A percentile compares a stretch with the other conserved stretches of the same genome.
Evolutionary conservation across 2,797 vertebrate species (phyloP).

Genomic region (Pipistrellus kuhlii): DNA sequence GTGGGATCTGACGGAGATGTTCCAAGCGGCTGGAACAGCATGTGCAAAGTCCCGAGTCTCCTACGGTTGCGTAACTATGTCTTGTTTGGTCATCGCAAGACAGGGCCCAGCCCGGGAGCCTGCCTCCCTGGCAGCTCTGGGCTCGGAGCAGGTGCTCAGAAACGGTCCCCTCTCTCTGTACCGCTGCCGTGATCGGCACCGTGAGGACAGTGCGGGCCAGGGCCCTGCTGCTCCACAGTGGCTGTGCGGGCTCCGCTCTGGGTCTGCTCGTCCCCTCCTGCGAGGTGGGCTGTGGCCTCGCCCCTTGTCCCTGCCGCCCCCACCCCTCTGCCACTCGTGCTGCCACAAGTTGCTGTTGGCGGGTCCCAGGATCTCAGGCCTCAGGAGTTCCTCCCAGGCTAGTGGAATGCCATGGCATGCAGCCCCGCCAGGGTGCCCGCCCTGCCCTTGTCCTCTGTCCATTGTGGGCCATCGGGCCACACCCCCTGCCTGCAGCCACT

Average conservation of each 20-base stretch:
- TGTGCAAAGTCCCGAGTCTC: background rate
- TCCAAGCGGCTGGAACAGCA: background rate
- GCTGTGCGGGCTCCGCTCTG: background rate
- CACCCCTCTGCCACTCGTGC: background rate
- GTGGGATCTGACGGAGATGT: background rate
- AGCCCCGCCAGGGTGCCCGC: background rate
- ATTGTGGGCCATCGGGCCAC: background rate
- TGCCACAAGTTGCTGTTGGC: conserved; percentile 24
- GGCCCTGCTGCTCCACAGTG: background rate
- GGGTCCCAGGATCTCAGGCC: conserved; percentile 48
- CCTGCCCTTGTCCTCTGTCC: conserved; percentile 4
- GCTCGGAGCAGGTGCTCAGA: background rate
- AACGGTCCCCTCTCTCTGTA: background rate
- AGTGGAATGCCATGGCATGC: background rate
- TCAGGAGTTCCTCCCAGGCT: conserved; percentile 62
- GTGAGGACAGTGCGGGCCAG: background rate
- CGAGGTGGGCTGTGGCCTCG: background rate
- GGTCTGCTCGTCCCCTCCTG: background rate
- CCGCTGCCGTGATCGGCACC: background rate
- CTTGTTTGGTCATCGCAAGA: background rate
- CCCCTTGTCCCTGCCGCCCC: background rate
- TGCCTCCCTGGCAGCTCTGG: background rate
- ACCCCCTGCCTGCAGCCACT: background rate
- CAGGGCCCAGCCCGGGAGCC: background rate
- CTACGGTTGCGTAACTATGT: background rate